Evolutionary conservation across 37 sponge, comb jelly and placozoan species (phyloP), one percentile per base, ranked within the genome.

Genomic region (Spongilla lacustris): DNA sequence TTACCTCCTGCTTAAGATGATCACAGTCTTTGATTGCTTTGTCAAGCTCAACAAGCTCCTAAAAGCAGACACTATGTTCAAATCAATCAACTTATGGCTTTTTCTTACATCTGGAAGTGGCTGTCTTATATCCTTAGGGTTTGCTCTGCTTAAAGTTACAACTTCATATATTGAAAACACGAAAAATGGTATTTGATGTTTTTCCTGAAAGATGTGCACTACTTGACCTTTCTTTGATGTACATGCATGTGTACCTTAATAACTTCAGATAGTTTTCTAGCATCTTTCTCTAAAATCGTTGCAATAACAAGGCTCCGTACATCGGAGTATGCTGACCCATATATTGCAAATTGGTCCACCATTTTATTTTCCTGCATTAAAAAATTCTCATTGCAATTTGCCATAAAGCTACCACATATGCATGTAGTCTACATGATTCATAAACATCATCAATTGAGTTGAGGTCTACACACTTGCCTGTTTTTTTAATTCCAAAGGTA

Each of bases 341-440:
- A 89, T 11, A 93, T 50, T 12, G 84, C 91, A 87, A 86, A 93
- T n/a, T 81, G 86, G 68, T 93, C 94, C 0, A 83, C 67, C 22
- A 50, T 41, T 33, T 77, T 83, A 22, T 92, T 58, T 41, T 88
- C 32, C 72, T 88, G 37, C 21, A 75, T 8, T 4, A 46, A 46
- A 46, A 46, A 46, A 46, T 46, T 46, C 8, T n/a, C n/a, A n/a
- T n/a, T n/a, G n/a, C n/a, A n/a, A n/a, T n/a, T n/a, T n/a, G n/a
- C n/a, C n/a, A n/a, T n/a, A n/a, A n/a, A n/a, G n/a, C n/a, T n/a
- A n/a, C n/a, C n/a, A n/a, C n/a, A n/a, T n/a, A n/a, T n/a, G n/a
- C n/a, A n/a, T n/a, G n/a, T n/a, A n/a, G n/a, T n/a, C n/a, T n/a
- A n/a, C n/a, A n/a, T n/a, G n/a, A n/a, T n/a, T n/a, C n/a, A n/a